Conservation (phyloP, 2,113 vertebrate genomes). For the Trachemys scripta region DNA sequence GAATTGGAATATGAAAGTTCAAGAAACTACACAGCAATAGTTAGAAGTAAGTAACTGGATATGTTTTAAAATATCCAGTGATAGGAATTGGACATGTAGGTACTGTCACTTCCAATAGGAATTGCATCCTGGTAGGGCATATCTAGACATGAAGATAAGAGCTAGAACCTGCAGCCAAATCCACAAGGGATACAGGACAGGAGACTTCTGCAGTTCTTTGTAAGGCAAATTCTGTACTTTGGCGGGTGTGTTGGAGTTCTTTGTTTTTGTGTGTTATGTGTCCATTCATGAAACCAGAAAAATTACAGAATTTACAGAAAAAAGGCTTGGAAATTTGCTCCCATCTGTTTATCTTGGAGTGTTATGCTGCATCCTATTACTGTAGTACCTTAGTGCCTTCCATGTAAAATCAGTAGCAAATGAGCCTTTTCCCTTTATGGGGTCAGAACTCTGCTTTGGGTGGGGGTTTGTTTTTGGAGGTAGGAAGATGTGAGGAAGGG, state of each 20-base stretch:
- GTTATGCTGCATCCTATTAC: not conserved
- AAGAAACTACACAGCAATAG: not conserved
- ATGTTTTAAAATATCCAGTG: not conserved
- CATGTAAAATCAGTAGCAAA: not conserved
- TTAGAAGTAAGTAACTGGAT: not conserved
- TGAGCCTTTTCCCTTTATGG: not conserved
- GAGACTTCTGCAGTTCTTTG: not conserved
- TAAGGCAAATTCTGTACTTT: not conserved
- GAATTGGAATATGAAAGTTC: not conserved
- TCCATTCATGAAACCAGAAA: not conserved
- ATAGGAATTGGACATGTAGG: not conserved
- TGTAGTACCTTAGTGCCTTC: not conserved
- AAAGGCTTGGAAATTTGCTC: not conserved
- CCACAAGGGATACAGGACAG: not conserved
- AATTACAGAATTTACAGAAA: not conserved
- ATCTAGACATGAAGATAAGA: not conserved
- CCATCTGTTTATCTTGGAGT: not conserved
- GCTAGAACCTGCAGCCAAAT: not conserved
- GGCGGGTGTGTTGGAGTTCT: not conserved
- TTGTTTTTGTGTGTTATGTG: not conserved
- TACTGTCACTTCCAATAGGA: not conserved
- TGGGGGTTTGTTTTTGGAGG: not conserved
- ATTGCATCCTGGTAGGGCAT: not conserved
- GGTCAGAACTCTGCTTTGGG: constrained; percentile 6
- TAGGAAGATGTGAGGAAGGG: not conserved